Percentiles rank a stretch among this genome's conserved stretches.
Evolutionary conservation across 1,140 invertebrate species (phyloP).

Genomic region (Caenorhabditis tropicalis): DNA sequence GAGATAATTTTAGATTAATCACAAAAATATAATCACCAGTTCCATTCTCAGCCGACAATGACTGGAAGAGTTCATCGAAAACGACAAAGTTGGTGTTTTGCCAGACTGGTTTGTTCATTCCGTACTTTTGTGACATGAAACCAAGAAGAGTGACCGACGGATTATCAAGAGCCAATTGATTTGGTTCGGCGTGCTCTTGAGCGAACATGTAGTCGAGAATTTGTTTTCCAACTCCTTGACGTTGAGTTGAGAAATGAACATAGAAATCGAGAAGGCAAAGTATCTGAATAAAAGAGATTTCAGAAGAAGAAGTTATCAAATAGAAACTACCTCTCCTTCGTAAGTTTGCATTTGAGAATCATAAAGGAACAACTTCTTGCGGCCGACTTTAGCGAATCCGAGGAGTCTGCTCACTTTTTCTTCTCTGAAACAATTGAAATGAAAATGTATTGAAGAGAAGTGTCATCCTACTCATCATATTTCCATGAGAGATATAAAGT

Average conservation of each 20-base stretch:
- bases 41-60: slow-evolving; percentile 47
- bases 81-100: slow-evolving; percentile 70
- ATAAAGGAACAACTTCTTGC: slow-evolving; percentile 84
- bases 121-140: slow-evolving; percentile 61
- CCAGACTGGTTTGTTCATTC: slow-evolving; percentile 62
- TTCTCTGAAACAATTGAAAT: slow-evolving; percentile 55
- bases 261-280: slow-evolving; percentile 87
- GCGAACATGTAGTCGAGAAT: slow-evolving; percentile 83
- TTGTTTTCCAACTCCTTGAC: slow-evolving; percentile 80
- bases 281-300: slow-evolving; percentile 21
- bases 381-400: slow-evolving; percentile 84
- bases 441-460: neutral
- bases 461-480: slow-evolving; percentile 60
- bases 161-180: slow-evolving; percentile 64
- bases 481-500: slow-evolving; percentile 65
- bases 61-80: slow-evolving; percentile 64
- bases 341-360: slow-evolving; percentile 74
- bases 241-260: slow-evolving; percentile 81
- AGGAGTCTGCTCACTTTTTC: slow-evolving; percentile 76
- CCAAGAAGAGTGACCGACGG: slow-evolving; percentile 65
- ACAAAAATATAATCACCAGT: slow-evolving; percentile 14
- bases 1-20: neutral
- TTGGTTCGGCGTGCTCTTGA: slow-evolving; percentile 66
- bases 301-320: neutral
- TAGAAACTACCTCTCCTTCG: slow-evolving; percentile 57